Evolutionary conservation across 2,797 vertebrate genomes (phyloP).

Genomic region (Falco biarmicus): DNA sequence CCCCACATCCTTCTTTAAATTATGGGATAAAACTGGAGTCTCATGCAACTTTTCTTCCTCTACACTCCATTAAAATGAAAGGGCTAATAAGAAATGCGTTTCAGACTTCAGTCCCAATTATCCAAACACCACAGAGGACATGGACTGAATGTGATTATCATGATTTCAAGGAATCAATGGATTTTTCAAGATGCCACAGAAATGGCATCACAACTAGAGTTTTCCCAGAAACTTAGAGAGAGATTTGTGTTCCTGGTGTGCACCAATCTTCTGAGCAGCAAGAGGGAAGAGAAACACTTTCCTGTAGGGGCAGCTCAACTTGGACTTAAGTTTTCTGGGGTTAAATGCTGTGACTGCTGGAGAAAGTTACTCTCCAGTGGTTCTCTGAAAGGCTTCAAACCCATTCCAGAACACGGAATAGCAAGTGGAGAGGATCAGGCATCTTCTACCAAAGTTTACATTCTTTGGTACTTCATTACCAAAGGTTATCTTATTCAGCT

Average conservation of each 20-base stretch:
- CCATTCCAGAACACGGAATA: not conserved
- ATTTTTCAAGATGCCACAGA: not conserved
- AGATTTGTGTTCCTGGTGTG: not conserved
- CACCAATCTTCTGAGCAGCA: not conserved
- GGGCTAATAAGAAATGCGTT: conserved; percentile 24
- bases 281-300: not conserved
- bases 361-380: not conserved
- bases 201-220: not conserved
- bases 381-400: not conserved
- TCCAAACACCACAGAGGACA: not conserved
- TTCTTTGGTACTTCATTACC: not conserved
- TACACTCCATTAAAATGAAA: not conserved
- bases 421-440: not conserved
- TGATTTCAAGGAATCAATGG: not conserved
- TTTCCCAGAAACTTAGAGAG: not conserved
- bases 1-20: not conserved
- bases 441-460: not conserved
- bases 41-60: not conserved
- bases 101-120: conserved; percentile 19
- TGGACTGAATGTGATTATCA: not conserved
- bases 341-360: not conserved
- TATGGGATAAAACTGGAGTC: not conserved
- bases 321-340: not conserved
- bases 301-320: not conserved
- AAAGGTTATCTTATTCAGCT: not conserved